Conservation (phyloP, 2,113 vertebrate genomes). For the Trochalopteron elliotii region DNA sequence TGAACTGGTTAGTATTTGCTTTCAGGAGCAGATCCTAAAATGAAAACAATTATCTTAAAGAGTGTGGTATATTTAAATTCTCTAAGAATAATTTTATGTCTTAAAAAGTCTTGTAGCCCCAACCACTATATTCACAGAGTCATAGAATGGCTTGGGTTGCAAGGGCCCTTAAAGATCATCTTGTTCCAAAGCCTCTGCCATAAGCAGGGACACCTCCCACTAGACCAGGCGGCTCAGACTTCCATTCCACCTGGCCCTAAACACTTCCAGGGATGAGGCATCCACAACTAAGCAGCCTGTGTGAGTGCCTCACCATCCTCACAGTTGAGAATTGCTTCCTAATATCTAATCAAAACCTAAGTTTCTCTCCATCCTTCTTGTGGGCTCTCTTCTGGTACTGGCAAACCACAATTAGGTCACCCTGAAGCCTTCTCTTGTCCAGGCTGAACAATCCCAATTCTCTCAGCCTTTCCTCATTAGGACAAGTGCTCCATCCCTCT, state of each 20-base stretch:
- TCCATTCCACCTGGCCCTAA: neutral
- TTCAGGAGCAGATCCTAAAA: constrained; percentile 75
- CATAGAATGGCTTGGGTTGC: neutral
- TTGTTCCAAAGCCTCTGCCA: neutral
- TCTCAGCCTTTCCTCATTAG: neutral
- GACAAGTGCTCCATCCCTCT: neutral
- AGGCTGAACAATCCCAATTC: neutral
- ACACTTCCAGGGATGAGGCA: neutral
- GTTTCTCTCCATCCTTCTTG: neutral
- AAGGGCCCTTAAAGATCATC: neutral
- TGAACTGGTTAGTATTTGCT: constrained; percentile 75
- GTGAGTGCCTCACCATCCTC: neutral
- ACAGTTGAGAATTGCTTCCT: neutral
- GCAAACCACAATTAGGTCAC: neutral
- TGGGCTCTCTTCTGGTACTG: neutral
- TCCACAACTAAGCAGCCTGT: neutral
- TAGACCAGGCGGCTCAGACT: neutral
- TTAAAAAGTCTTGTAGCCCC: neutral
- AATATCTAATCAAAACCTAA: neutral
- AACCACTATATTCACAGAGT: neutral
- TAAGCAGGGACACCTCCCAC: neutral
- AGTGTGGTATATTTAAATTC: neutral
- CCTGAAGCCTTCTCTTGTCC: neutral
- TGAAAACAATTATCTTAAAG: neutral
- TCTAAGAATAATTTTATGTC: neutral